Conservation (phyloP, 2,113 vertebrate species). For the Scolopax mira region DNA sequence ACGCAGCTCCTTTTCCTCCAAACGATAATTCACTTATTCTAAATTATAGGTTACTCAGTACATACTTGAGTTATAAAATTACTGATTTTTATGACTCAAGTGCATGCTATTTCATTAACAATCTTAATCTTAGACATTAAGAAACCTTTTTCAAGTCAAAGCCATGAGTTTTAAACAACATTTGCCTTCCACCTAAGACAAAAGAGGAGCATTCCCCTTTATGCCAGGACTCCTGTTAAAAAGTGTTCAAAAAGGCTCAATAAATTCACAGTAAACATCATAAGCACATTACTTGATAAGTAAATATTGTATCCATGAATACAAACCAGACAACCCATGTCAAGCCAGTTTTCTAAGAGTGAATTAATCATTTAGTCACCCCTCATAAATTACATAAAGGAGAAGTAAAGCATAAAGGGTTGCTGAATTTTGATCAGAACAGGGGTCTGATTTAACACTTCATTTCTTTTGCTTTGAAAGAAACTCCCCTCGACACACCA, state of each 20-base stretch:
- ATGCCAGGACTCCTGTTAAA: not conserved
- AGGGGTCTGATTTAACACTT: not conserved
- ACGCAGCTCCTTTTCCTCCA: not conserved
- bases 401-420: not conserved
- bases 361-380: not conserved
- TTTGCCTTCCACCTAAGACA: not conserved
- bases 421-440: not conserved
- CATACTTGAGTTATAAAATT: not conserved
- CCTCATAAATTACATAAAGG: not conserved
- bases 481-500: not conserved
- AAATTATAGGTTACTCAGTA: not conserved
- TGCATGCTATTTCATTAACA: not conserved
- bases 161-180: not conserved
- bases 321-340: not conserved
- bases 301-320: not conserved
- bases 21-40: not conserved
- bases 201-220: not conserved
- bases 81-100: not conserved
- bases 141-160: not conserved
- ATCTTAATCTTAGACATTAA: not conserved
- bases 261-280: not conserved
- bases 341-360: not conserved
- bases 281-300: not conserved
- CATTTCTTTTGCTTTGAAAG: not conserved
- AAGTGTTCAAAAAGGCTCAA: not conserved